Base-by-base conservation (phyloP, 1,140 invertebrate genomes). In the Drosophila tristis region DNA sequence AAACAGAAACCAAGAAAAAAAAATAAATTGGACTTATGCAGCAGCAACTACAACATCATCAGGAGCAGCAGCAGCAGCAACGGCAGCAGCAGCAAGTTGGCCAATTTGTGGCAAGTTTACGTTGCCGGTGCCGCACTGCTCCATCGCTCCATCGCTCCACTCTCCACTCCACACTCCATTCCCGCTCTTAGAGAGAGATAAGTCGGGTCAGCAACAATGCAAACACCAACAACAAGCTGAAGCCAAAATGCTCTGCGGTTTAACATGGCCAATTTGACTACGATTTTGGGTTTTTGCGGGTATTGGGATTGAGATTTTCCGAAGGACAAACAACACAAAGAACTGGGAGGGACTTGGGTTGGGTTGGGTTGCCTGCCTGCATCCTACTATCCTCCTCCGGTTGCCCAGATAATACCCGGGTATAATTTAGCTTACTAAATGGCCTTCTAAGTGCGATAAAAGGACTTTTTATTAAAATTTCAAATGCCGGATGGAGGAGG, bases 1-100 rank as follows among this genome's bases (percentile, higher is more conserved):
- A 61, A 48, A 47, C 51, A 48, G 48, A 51, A 73, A 77, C 59
- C 64, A 66, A 65, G 56, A 51, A 57, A 82, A 71, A 82, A 70
- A 85, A 86, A 86, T 87, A 86, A 87, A 86, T 86, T 86, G 81
- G 81, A 86, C 81, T 86, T 86, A 86, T 85, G 82, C 81, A 81
- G 81, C 74, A 60, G 49, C 49, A 63, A 23, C 35, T 39, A 39
- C 35, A 39, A 45, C 44, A 55, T n/a, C 59, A 61, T 11, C 39
- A 56, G 35, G 49, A 13, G 31, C 44, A 47, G 9, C 59, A 61
- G 6, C 39, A 56, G 35, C 35, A 43, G 23, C 25, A 29, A 16
- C 16, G 7, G 20, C 74, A 73, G 15, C 62, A 68, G 48, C 58
- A 51, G 47, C 64, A 54, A 26, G 56, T 79, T 62, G 74, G 78